These are phyloP conservation scores for Ecliptopera silaceata DNA, from an alignment of 2,888 invertebrate genomes.

Conservation along the genomic window DNA sequence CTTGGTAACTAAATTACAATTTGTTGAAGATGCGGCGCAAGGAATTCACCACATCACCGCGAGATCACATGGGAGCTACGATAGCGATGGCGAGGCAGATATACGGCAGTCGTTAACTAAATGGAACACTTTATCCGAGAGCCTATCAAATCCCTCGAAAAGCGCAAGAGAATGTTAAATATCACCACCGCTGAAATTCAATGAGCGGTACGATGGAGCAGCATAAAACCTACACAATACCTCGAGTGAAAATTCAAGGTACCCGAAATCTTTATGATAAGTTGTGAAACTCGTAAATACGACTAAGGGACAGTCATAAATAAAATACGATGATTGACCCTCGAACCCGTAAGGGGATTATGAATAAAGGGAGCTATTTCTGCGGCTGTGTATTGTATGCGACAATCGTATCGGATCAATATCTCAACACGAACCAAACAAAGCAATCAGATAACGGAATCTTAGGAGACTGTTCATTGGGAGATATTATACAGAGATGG, in stretches of 20 bases:
- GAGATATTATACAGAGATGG: no score
- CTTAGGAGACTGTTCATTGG: conserved; percentile 51
- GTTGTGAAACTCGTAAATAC: conserved; percentile 44
- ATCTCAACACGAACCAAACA: conserved; percentile 52
- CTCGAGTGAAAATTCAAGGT: conserved; percentile 40
- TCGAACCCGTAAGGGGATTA: conserved; percentile 54
- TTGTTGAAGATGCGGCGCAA: conserved; percentile 24
- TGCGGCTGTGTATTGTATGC: conserved; percentile 26
- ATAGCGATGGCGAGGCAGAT: conserved; percentile 17
- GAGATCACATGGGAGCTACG: conserved; percentile 10
- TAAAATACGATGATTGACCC: conserved; percentile 54
- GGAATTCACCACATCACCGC: background rate
- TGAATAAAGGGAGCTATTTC: conserved; percentile 52
- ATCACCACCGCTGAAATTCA: conserved; percentile 37
- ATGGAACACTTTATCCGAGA: conserved; percentile 32
- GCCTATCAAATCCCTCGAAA: conserved; percentile 34
- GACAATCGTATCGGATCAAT: conserved; percentile 47
- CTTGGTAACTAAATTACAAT: conserved; percentile 34
- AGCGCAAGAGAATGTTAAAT: conserved; percentile 34
- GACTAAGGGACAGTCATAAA: conserved; percentile 47
- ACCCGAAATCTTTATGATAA: conserved; percentile 46
- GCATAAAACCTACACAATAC: conserved; percentile 47
- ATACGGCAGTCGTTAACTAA: conserved; percentile 31
- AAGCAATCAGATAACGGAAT: conserved; percentile 49
- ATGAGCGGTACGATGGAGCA: conserved; percentile 38